Conservation (phyloP, 2,888 invertebrate species). For the Nomada flava region DNA sequence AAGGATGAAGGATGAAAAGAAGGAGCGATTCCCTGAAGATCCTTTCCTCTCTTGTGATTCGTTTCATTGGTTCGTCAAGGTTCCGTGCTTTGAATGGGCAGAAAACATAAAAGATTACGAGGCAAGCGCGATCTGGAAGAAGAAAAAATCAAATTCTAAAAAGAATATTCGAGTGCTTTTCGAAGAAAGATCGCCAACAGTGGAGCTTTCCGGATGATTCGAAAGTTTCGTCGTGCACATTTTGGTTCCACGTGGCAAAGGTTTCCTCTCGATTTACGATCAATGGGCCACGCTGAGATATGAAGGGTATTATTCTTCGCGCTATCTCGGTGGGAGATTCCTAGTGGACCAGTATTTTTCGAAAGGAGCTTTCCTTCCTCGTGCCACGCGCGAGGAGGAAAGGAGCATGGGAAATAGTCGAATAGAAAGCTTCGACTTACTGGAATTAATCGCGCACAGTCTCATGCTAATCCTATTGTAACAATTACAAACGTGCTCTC, state of each 20-base stretch:
- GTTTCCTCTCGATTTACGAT: conserved; percentile 52
- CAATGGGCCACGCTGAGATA: conserved; percentile 46
- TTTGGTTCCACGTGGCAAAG: not conserved
- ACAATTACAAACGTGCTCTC: not conserved
- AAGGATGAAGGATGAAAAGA: not conserved
- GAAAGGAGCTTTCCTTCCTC: not conserved
- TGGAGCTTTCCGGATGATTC: conserved; percentile 30
- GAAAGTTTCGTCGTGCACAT: conserved; percentile 24
- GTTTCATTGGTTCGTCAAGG: not conserved
- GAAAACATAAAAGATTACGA: not conserved
- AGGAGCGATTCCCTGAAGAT: not conserved
- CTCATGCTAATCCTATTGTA: conserved; percentile 3
- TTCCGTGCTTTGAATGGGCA: conserved; percentile 1
- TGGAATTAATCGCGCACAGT: conserved; percentile 6
- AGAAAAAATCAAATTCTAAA: conserved; percentile 9
- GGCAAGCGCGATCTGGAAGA: conserved; percentile 1
- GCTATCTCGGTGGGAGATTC: conserved; percentile 41
- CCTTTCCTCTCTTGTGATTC: not conserved
- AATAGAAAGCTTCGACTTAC: not conserved
- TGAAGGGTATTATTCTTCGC: conserved; percentile 51
- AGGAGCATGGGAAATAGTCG: not conserved
- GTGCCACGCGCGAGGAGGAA: not conserved
- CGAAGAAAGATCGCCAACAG: not conserved
- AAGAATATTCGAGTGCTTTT: too few species aligned
- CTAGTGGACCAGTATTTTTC: conserved; percentile 18